These are phyloP conservation scores for Scatophagus argus DNA, from an alignment of 2,113 vertebrate genomes.

Conservation along the genomic window DNA sequence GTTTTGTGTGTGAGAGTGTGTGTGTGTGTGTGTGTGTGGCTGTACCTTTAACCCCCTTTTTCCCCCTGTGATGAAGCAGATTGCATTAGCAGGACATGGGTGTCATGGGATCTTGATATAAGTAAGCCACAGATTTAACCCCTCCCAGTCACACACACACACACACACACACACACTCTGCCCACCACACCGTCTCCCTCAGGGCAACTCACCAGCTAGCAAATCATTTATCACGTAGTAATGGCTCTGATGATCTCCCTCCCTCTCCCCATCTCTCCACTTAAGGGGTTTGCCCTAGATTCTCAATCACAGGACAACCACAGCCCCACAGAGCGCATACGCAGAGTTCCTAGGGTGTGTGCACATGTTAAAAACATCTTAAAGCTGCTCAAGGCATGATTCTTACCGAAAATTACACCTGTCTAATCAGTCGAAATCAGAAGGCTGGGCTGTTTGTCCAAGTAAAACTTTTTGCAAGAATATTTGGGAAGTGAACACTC, in stretches of 20 bases:
- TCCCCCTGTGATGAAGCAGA: constrained; percentile 59
- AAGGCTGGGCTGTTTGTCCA: not conserved
- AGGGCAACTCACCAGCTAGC: constrained; percentile 70
- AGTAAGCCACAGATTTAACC: constrained; percentile 63
- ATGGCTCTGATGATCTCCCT: constrained; percentile 79
- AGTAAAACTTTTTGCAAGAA: not conserved
- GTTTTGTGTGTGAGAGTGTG: not conserved
- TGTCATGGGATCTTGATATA: constrained; percentile 59
- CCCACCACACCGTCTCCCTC: constrained; percentile 50
- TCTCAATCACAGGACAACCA: constrained; percentile 65
- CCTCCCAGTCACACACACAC: not conserved
- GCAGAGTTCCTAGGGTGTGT: not conserved
- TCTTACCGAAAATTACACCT: not conserved
- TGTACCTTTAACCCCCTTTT: constrained; percentile 8
- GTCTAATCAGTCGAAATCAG: constrained; percentile 12
- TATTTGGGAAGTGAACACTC: not conserved
- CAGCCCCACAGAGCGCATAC: constrained; percentile 6
- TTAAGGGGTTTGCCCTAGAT: constrained; percentile 75
- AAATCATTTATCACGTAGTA: constrained; percentile 80
- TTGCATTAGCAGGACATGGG: constrained; percentile 63
- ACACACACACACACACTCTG: constrained; percentile 7
- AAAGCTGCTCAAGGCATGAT: not conserved
- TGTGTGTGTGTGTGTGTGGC: not conserved
- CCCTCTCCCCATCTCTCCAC: constrained; percentile 62
- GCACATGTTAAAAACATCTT: constrained; percentile 20